Evolutionary conservation across 2,797 vertebrate species (phyloP).

Genomic region (Fundulus diaphanus): DNA sequence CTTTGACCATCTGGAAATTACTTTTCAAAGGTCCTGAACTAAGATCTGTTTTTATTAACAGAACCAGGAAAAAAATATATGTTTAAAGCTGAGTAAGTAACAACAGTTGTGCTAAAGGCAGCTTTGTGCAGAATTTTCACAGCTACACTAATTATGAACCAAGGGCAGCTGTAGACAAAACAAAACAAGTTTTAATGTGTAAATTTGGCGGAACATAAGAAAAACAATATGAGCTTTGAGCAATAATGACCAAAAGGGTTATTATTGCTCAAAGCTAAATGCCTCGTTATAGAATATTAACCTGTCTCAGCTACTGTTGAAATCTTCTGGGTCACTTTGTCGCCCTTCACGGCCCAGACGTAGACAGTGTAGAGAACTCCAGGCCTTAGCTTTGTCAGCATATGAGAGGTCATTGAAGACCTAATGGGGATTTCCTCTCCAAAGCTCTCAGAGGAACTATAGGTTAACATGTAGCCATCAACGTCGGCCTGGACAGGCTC

Average conservation of each 20-base stretch:
- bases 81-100: constrained; percentile 12
- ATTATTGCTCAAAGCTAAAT: not conserved
- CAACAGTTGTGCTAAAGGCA: constrained; percentile 1
- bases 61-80: constrained; percentile 11
- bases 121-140: not conserved
- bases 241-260: too few relatives aligned
- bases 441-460: constrained; percentile 76
- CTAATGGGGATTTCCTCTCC: constrained; percentile 73
- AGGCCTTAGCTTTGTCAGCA: constrained; percentile 78
- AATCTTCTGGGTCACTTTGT: constrained; percentile 76
- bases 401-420: constrained; percentile 74
- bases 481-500: constrained; percentile 75
- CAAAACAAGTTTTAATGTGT: not conserved
- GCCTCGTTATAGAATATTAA: constrained; percentile 11
- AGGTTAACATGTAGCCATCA: constrained; percentile 83
- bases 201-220: not conserved
- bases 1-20: constrained; percentile 2
- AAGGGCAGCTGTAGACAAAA: not conserved
- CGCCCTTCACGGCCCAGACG: constrained; percentile 83
- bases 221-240: too few relatives aligned
- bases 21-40: constrained; percentile 13
- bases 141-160: not conserved
- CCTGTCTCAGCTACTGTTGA: constrained; percentile 68
- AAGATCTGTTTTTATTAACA: constrained; percentile 11
- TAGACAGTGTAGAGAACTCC: constrained; percentile 79